Conservation (phyloP, 2,888 invertebrate species). For the Andrena marginata region DNA sequence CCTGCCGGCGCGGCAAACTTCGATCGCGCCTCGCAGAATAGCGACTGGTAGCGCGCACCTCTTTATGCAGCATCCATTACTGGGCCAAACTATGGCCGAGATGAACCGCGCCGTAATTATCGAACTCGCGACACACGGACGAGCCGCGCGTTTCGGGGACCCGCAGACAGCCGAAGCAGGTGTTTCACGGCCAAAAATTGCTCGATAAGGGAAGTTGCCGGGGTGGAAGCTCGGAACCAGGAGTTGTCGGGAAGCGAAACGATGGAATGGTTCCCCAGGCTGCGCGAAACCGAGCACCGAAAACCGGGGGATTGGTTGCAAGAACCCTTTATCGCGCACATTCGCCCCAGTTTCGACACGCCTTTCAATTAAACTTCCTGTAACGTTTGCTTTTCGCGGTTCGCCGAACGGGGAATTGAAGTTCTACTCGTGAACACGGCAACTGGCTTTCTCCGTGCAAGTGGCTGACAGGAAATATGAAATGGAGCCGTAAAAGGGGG, state of each 20-base stretch:
- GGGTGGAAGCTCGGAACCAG: too few species aligned
- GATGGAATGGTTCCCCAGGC: background rate
- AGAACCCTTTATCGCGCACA: conserved; percentile 14
- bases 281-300: background rate
- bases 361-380: conserved; percentile 33
- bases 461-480: background rate
- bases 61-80: conserved; percentile 68
- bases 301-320: conserved; percentile 11
- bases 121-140: conserved; percentile 45
- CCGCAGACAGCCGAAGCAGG: conserved; percentile 10
- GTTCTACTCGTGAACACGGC: background rate
- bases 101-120: conserved; percentile 66
- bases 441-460: background rate
- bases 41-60: conserved; percentile 34
- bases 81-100: conserved; percentile 57
- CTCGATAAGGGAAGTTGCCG: background rate
- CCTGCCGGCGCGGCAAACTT: conserved; percentile 52
- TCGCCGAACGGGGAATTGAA: background rate
- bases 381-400: background rate
- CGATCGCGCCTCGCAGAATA: conserved; percentile 54
- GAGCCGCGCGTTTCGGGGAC: background rate
- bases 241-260: conserved; percentile 4
- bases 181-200: conserved; percentile 51
- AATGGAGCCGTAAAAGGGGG: background rate
- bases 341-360: conserved; percentile 4